Base-by-base conservation (phyloP, 2,797 vertebrate species). In the Crax fasciolata region DNA sequence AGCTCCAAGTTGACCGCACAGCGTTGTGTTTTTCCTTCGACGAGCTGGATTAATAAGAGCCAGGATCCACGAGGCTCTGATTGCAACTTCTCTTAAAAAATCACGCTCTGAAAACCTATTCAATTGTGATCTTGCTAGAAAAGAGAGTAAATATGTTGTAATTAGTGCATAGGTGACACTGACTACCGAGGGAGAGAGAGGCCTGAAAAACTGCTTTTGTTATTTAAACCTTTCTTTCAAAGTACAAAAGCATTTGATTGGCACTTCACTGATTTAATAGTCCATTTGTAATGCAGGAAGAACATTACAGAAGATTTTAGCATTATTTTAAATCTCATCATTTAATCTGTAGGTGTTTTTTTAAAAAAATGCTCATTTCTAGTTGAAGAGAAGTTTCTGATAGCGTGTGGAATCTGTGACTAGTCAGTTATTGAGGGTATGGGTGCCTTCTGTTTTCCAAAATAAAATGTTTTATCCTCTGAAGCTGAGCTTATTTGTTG, bases 191-290 rank as follows among this genome's bases (percentile, higher is more conserved):
- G 59, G 92, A 89, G 87, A 93, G 82, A 94, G 95, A 96, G 95
- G 77, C 90, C 97, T 94, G 92, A 96, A 96, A 98, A 97, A 97
- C 94, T 95, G 82, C 96, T 97, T 96, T 97, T 97, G 95, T 97
- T 98, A 97, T 97, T 97, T 98, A 97, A 97, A 97, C 91, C 91
- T 96, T 96, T 97, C 93, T 97, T 97, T 96, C 93, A 93, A 96
- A 97, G 65, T 94, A 96, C 96, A 97, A 96, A 98, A 97, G 96
- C 96, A 96, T 97, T 98, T 98, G 97, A 97, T 97, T 98, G 97
- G 94, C 96, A 97, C 87, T 96, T 97, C 94, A 97, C 94, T 97
- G 94, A 97, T 96, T 98, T 98, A 98, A 97, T 97, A 97, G 97
- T 96, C 93, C 85, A 97, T 97, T 98, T 98, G 95, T 97, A 97